A percentile compares a stretch with the other conserved stretches of the same genome.
phyloP scores from a whole-genome alignment of 2,888 invertebrate genomes.

The Beris chalybata region DNA sequence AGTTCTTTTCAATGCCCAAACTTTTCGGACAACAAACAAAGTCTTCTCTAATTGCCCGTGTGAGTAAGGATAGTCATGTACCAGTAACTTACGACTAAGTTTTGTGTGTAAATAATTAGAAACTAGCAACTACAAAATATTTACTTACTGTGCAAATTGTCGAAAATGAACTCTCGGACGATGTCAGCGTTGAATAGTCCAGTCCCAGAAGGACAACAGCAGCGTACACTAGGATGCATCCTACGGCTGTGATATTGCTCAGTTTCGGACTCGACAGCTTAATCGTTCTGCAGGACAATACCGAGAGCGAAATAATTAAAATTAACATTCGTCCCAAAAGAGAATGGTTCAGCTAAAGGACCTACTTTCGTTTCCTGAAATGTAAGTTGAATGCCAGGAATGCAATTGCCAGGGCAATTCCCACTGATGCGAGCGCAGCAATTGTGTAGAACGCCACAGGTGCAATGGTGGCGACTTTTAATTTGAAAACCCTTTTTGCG shows the following conservation, averaged over 20 bases:
- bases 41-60: too few relatives aligned
- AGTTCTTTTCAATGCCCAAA: too few relatives aligned
- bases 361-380: slow-evolving; percentile 79
- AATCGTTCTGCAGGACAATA: slow-evolving; percentile 67
- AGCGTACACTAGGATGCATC: slow-evolving; percentile 87
- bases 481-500: slow-evolving; percentile 73
- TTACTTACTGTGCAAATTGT: slow-evolving; percentile 86
- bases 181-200: slow-evolving; percentile 76
- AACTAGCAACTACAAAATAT: background rate
- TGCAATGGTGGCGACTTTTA: slow-evolving; percentile 76
- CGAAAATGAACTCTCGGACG: slow-evolving; percentile 70
- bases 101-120: too few relatives aligned
- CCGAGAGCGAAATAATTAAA: background rate
- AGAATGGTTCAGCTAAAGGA: slow-evolving; percentile 32
- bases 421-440: slow-evolving; percentile 71
- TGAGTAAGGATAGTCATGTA: too few relatives aligned
- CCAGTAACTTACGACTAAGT: too few relatives aligned
- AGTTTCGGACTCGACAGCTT: slow-evolving; percentile 89
- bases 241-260: slow-evolving; percentile 89
- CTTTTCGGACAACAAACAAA: too few relatives aligned
- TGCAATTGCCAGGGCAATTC: slow-evolving; percentile 72
- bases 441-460: slow-evolving; percentile 74
- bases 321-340: slow-evolving; percentile 1
- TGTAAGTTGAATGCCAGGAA: slow-evolving; percentile 83
- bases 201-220: slow-evolving; percentile 84